These are phyloP conservation scores for Harpegnathos saltator DNA, from an alignment of 1,140 invertebrate species.

Conservation along the genomic window DNA sequence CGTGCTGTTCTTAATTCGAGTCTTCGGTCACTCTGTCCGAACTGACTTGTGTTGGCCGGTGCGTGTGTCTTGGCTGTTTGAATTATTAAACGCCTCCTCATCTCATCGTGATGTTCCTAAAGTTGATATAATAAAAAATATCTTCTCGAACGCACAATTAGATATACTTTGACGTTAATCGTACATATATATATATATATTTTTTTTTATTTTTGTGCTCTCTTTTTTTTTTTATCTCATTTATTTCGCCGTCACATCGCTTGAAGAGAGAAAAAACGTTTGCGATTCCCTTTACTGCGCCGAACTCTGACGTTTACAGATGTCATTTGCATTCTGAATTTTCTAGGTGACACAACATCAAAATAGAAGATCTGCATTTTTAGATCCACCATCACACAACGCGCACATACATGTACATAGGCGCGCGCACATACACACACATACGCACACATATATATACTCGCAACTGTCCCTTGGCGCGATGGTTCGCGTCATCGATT, in stretches of 20 bases:
- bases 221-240: slow-evolving; percentile 11
- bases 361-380: slow-evolving; percentile 61
- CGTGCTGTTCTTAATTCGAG: background rate
- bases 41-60: background rate
- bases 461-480: slow-evolving; percentile 20
- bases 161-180: slow-evolving; percentile 14
- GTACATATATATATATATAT: background rate
- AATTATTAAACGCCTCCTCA: background rate
- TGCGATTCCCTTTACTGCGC: background rate
- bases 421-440: too few species aligned
- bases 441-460: too few species aligned
- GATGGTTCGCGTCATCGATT: slow-evolving; percentile 34
- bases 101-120: background rate
- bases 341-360: slow-evolving; percentile 72
- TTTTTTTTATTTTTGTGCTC: background rate
- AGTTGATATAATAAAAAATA: background rate
- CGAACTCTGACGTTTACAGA: slow-evolving; percentile 1
- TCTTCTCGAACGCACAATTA: background rate
- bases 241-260: slow-evolving; percentile 1
- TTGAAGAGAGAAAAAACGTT: background rate
- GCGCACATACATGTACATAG: too few species aligned
- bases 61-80: background rate
- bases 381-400: slow-evolving; percentile 32
- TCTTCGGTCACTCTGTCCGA: background rate
- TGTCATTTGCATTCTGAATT: slow-evolving; percentile 61